phyloP scores from a whole-genome alignment of 2,113 vertebrate species.

The Drymodes brunneopygia region DNA sequence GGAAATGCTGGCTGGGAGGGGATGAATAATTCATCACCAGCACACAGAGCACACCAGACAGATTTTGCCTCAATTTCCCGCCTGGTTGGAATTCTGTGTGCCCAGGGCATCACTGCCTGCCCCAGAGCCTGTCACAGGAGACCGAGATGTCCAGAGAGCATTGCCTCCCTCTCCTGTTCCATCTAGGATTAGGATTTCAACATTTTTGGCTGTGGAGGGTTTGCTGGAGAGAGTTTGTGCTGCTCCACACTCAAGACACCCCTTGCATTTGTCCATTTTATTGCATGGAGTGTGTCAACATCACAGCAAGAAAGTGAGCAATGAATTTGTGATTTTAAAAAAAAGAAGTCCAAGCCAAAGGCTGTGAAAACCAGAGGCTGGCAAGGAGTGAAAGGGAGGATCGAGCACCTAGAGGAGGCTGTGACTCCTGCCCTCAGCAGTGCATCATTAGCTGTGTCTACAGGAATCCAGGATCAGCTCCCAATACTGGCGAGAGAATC shows the following conservation, averaged over 20 bases:
- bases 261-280: background rate
- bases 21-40: background rate
- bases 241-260: background rate
- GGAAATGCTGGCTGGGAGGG: background rate
- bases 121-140: background rate
- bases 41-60: fast-evolving
- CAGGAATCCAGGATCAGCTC: background rate
- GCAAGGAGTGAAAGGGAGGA: background rate
- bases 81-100: background rate
- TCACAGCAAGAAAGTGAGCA: fast-evolving
- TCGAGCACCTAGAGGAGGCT: fast-evolving
- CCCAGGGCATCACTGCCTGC: fast-evolving
- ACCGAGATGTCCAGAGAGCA: fast-evolving
- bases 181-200: fast-evolving
- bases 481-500: background rate
- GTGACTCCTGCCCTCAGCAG: fast-evolving
- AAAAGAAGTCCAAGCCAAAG: fast-evolving
- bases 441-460: background rate
- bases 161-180: background rate
- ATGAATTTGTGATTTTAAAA: background rate
- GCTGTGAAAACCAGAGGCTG: background rate
- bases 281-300: fast-evolving
- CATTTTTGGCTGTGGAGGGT: fast-evolving
- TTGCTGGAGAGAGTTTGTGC: background rate
- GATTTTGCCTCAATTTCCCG: background rate